Percentiles rank a stretch among this genome's conserved stretches.
phyloP scores from a whole-genome alignment of 2,113 vertebrate genomes.

The Colius striatus region DNA sequence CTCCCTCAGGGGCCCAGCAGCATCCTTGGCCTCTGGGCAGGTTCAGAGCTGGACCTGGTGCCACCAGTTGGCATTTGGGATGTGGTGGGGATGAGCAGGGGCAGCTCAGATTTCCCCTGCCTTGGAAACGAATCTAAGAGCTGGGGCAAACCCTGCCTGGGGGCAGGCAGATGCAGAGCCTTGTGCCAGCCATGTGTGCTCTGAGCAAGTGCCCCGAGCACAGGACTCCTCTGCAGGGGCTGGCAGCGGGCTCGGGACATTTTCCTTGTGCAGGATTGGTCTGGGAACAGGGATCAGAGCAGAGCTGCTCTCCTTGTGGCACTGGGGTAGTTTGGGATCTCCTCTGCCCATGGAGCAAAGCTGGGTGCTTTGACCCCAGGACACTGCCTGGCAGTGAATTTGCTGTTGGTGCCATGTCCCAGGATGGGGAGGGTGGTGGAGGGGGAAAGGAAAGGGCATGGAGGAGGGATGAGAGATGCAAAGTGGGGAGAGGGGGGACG shows the following conservation, averaged over 20 bases:
- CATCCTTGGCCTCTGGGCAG: rapidly evolving
- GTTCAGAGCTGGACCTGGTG: background rate
- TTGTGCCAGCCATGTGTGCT: rapidly evolving
- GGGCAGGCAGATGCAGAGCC: background rate
- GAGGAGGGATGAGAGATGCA: background rate
- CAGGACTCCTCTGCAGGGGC: rapidly evolving
- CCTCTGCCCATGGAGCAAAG: background rate
- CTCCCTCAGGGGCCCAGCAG: background rate
- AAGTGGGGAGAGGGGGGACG: background rate
- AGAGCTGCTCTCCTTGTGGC: background rate
- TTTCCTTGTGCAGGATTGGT: background rate
- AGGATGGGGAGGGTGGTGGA: background rate
- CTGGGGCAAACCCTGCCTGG: background rate
- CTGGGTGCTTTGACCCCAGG: rapidly evolving
- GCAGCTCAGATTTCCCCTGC: background rate
- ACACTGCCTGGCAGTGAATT: background rate
- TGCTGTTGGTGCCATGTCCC: background rate
- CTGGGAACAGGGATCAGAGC: rapidly evolving
- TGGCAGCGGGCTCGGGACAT: rapidly evolving
- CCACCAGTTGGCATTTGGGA: background rate
- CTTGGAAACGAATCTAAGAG: background rate
- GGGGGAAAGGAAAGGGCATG: background rate
- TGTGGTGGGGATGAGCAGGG: background rate
- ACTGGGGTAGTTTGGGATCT: background rate
- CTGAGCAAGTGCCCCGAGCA: background rate